phyloP scores from a whole-genome alignment of 2,888 invertebrate genomes.

The Leptura quadrifasciata region DNA sequence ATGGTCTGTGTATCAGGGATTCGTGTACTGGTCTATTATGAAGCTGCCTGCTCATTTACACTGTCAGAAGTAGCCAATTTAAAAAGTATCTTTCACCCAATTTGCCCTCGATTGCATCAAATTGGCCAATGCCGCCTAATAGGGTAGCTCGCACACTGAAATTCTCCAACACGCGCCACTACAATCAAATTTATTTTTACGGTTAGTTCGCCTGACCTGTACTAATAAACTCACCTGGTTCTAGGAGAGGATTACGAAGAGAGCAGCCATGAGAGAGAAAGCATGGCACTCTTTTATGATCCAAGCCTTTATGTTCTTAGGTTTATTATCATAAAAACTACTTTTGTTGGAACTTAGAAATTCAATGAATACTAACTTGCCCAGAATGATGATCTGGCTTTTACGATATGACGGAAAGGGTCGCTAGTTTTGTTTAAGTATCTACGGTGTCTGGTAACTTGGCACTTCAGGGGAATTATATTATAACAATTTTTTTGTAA shows the following conservation, averaged over 20 bases:
- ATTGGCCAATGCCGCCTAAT: conserved; percentile 61
- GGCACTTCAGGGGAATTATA: too few species aligned
- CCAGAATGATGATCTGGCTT: conserved; percentile 3
- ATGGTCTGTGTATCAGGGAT: conserved; percentile 11
- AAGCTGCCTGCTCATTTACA: conserved; percentile 20
- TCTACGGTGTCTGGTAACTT: too few species aligned
- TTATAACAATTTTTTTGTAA: too few species aligned
- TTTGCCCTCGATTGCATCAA: conserved; percentile 67
- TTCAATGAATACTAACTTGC: conserved; percentile 35
- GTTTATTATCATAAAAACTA: conserved; percentile 31
- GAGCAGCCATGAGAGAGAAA: conserved; percentile 16
- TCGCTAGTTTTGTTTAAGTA: not conserved
- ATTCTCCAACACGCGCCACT: conserved; percentile 28
- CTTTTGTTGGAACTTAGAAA: conserved; percentile 19
- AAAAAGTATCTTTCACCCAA: conserved; percentile 64
- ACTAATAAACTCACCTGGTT: conserved; percentile 33
- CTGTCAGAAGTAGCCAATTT: conserved; percentile 51
- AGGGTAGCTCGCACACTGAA: conserved; percentile 36
- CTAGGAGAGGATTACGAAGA: not conserved
- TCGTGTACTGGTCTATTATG: not conserved
- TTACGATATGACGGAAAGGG: not conserved
- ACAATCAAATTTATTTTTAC: conserved; percentile 44
- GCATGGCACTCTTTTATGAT: conserved; percentile 23
- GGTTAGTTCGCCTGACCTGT: conserved; percentile 32
- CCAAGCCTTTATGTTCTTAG: conserved; percentile 22